Evolutionary conservation across 1,140 invertebrate species (phyloP).

Genomic region (Danaus plexippus): DNA sequence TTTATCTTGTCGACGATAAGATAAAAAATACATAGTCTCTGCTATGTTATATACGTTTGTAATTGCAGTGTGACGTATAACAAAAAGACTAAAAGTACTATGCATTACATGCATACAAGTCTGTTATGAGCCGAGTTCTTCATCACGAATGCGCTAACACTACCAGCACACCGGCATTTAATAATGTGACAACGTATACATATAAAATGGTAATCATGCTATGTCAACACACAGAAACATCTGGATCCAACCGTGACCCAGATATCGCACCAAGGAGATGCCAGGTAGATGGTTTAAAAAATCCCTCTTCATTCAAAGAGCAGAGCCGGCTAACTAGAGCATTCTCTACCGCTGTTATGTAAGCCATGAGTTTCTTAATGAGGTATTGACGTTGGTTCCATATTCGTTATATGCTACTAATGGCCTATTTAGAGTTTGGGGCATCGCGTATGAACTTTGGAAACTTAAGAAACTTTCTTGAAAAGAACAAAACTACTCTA

Average conservation of each 20-base stretch:
- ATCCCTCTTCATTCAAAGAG: conserved; percentile 9
- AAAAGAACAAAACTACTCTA: too few species aligned
- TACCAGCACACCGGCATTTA: conserved; percentile 9
- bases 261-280: conserved; percentile 14
- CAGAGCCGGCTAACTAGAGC: conserved; percentile 1
- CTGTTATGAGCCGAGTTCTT: neutral
- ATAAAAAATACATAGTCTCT: too few species aligned
- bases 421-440: too few species aligned
- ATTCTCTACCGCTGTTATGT: conserved; percentile 1
- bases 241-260: conserved; percentile 17
- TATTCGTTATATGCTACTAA: too few species aligned
- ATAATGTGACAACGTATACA: conserved; percentile 16
- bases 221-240: conserved; percentile 13
- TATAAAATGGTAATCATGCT: conserved; percentile 17
- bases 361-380: too few species aligned
- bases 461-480: too few species aligned
- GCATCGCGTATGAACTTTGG: too few species aligned
- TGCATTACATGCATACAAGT: too few species aligned
- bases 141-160: conserved; percentile 6
- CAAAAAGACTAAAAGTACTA: neutral
- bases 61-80: neutral
- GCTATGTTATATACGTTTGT: too few species aligned
- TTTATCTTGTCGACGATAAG: too few species aligned
- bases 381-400: too few species aligned
- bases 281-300: conserved; percentile 17